phyloP scores from a whole-genome alignment of 2,888 invertebrate species.

The Orchesella flavescens region DNA sequence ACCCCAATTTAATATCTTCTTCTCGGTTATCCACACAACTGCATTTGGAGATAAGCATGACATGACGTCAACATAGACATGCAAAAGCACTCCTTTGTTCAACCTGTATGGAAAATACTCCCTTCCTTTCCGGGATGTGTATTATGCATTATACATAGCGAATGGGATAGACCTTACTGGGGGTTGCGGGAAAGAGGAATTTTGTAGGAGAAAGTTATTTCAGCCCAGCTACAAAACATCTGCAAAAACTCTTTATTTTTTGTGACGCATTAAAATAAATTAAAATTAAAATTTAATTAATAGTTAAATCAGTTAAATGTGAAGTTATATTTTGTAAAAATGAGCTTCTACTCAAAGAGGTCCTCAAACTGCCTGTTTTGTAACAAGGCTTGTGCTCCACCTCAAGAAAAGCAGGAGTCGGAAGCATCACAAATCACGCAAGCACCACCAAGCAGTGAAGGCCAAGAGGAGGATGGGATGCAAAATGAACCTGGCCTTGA shows the following conservation, averaged over 20 bases:
- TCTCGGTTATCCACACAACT: too few species aligned
- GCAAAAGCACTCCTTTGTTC: conserved; percentile 56
- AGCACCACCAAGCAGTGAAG: background rate
- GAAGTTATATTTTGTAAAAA: background rate
- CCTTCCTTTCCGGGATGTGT: background rate
- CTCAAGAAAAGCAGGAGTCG: background rate
- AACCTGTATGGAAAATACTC: conserved; percentile 27
- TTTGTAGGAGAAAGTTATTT: conserved; percentile 31
- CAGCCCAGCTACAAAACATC: conserved; percentile 8
- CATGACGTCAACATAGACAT: too few species aligned
- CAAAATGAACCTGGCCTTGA: background rate
- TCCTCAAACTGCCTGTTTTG: conserved; percentile 23
- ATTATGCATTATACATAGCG: background rate
- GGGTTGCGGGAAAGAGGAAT: conserved; percentile 47
- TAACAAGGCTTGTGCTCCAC: conserved; percentile 4
- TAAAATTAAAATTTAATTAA: background rate
- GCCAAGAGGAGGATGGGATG: background rate
- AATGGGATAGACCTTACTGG: background rate
- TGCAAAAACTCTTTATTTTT: too few species aligned
- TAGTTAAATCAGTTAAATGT: too few species aligned
- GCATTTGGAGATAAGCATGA: too few species aligned
- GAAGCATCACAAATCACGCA: background rate
- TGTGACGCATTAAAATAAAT: background rate
- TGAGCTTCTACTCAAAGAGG: background rate
- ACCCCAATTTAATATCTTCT: too few species aligned